phyloP scores from a whole-genome alignment of 2,888 invertebrate species.

The Drosophila affinis region DNA sequence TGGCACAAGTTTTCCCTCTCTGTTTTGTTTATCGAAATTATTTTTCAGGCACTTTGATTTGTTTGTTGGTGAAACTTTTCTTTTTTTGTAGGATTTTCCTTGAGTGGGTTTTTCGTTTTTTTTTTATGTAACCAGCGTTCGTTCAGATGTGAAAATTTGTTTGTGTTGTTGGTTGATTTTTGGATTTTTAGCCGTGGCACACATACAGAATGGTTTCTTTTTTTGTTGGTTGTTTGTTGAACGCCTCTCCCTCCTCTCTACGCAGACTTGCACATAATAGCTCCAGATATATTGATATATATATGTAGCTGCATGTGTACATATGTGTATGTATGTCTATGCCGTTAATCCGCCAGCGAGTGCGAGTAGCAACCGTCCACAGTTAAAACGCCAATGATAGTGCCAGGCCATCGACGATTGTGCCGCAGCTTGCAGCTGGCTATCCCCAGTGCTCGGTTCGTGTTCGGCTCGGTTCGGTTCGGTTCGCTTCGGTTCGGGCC shows the following conservation, averaged over 20 bases:
- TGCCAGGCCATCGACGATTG: constrained; percentile 54
- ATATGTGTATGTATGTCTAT: constrained; percentile 55
- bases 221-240: constrained; percentile 58
- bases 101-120: neutral
- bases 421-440: constrained; percentile 55
- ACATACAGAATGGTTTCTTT: constrained; percentile 70
- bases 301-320: constrained; percentile 38
- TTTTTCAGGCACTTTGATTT: constrained; percentile 31
- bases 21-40: constrained; percentile 6
- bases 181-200: constrained; percentile 49
- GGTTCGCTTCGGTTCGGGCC: constrained; percentile 8
- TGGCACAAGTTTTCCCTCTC: constrained; percentile 9
- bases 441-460: neutral
- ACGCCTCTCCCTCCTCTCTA: constrained; percentile 60
- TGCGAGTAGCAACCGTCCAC: constrained; percentile 82
- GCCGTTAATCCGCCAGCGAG: constrained; percentile 81
- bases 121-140: constrained; percentile 73
- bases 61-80: constrained; percentile 11
- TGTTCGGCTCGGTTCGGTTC: constrained; percentile 11
- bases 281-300: constrained; percentile 48
- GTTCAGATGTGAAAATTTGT: constrained; percentile 65
- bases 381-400: constrained; percentile 84
- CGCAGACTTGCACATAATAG: constrained; percentile 68
- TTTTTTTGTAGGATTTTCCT: neutral
- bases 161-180: constrained; percentile 46